phyloP scores from a whole-genome alignment of 1,140 invertebrate genomes.

The Aphelenchoides avenae region DNA sequence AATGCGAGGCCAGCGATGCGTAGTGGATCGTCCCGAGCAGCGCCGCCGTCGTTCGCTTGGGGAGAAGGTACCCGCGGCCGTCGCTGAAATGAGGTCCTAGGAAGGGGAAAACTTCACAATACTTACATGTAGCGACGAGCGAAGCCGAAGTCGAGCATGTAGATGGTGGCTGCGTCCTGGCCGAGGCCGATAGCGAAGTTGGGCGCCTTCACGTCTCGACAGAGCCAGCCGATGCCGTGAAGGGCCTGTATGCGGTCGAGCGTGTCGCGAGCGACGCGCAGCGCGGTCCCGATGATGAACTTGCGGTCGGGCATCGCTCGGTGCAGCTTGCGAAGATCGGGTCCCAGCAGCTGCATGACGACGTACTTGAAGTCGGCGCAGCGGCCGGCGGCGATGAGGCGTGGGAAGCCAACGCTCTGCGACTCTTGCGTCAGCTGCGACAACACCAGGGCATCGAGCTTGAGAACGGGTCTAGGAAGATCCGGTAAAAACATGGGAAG shows the following conservation, averaged over 20 bases:
- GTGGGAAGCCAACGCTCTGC: constrained; percentile 11
- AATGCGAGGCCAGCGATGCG: constrained; percentile 36
- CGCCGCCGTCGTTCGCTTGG: constrained; percentile 33
- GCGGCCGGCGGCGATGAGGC: constrained; percentile 23
- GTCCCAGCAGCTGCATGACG: constrained; percentile 28
- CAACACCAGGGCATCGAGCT: constrained; percentile 37
- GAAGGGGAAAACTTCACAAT: background rate
- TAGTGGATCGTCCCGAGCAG: constrained; percentile 48
- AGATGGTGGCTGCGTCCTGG: constrained; percentile 25
- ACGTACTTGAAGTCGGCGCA: constrained; percentile 22
- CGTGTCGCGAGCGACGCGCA: constrained; percentile 33
- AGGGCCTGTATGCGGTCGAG: constrained; percentile 35
- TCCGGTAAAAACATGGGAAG: background rate
- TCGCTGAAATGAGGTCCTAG: constrained; percentile 32
- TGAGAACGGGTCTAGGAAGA: constrained; percentile 27
- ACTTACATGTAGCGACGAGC: constrained; percentile 34
- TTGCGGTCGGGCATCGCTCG: constrained; percentile 18
- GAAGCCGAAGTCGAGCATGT: constrained; percentile 51
- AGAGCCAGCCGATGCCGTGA: constrained; percentile 40
- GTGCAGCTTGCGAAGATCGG: constrained; percentile 19
- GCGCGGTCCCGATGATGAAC: constrained; percentile 37
- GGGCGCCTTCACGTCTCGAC: constrained; percentile 45
- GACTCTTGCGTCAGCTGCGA: constrained; percentile 23
- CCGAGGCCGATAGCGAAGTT: constrained; percentile 45
- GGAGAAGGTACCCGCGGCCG: constrained; percentile 28